phyloP scores from a whole-genome alignment of 2,888 invertebrate species.

The Toxonevra muliebris region DNA sequence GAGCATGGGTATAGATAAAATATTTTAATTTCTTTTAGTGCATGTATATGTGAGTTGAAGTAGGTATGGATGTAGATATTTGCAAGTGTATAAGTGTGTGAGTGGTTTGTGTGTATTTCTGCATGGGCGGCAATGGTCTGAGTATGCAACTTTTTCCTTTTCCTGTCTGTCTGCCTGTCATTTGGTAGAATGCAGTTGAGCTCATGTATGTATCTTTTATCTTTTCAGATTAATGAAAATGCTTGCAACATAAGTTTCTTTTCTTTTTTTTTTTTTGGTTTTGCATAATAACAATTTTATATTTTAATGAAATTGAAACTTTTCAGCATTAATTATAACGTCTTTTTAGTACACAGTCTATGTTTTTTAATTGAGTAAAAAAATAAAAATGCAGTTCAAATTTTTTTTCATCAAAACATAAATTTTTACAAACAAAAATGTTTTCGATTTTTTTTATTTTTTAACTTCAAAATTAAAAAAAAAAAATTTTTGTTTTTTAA shows the following conservation, averaged over 20 bases:
- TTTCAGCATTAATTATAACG: background rate
- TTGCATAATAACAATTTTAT: background rate
- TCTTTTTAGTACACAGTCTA: background rate
- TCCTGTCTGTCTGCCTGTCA: background rate
- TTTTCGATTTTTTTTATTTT: too few relatives aligned
- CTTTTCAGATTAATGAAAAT: background rate
- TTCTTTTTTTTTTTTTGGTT: background rate
- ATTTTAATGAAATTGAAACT: background rate
- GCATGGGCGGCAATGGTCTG: background rate
- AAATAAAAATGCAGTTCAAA: too few relatives aligned
- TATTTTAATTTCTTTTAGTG: slow-evolving; percentile 9
- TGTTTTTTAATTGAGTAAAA: too few relatives aligned
- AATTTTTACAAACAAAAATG: too few relatives aligned
- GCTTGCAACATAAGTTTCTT: background rate
- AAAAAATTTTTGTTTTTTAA: too few relatives aligned
- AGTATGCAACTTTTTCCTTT: background rate
- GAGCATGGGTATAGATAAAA: slow-evolving; percentile 1
- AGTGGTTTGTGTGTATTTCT: background rate
- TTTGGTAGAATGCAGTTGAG: background rate
- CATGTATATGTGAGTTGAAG: slow-evolving; percentile 5
- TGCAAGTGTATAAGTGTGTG: slow-evolving; percentile 1
- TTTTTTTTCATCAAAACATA: too few relatives aligned
- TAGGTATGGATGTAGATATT: too few relatives aligned
- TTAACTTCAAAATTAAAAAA: too few relatives aligned
- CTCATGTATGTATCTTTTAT: background rate